Conservation (phyloP, 53 echinoderm and acorn worm genomes). For the Zoroaster sp. region DNA sequence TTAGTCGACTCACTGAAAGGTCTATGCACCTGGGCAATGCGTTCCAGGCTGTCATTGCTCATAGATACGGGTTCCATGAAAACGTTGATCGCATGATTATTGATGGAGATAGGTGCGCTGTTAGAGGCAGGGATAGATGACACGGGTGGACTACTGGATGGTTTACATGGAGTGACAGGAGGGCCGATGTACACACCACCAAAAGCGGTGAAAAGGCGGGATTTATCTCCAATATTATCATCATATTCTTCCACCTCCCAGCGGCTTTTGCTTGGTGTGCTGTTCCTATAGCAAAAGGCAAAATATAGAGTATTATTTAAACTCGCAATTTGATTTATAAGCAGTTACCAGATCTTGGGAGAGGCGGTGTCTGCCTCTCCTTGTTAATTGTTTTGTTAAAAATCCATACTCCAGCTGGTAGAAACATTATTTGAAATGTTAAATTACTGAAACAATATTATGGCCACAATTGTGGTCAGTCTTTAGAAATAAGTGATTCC, state of each 20-base stretch:
- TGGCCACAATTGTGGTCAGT: not conserved
- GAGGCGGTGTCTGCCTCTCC: too few species aligned
- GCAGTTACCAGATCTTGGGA: not conserved
- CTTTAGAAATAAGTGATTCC: not conserved
- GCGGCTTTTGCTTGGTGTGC: conserved; percentile 32
- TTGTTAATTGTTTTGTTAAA: too few species aligned
- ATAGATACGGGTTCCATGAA: not conserved
- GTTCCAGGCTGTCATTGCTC: conserved; percentile 30
- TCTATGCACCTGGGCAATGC: conserved; percentile 80
- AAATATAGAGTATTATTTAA: not conserved
- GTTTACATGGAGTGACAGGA: conserved; percentile 39
- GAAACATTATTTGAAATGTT: too few species aligned
- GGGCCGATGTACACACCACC: conserved; percentile 90
- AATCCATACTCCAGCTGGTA: too few species aligned
- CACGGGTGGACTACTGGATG: not conserved
- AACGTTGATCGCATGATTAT: conserved; percentile 35
- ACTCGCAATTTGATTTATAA: not conserved
- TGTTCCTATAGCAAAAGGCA: not conserved
- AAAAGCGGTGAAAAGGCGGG: conserved; percentile 71
- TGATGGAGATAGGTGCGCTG: conserved; percentile 37
- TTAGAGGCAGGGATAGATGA: conserved; percentile 7
- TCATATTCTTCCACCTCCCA: conserved; percentile 51
- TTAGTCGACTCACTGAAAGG: conserved; percentile 64
- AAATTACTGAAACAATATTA: too few species aligned
- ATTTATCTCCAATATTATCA: conserved; percentile 33